Evolutionary conservation across 2,797 vertebrate genomes (phyloP).

Genomic region (Kryptolebias ocellatus): DNA sequence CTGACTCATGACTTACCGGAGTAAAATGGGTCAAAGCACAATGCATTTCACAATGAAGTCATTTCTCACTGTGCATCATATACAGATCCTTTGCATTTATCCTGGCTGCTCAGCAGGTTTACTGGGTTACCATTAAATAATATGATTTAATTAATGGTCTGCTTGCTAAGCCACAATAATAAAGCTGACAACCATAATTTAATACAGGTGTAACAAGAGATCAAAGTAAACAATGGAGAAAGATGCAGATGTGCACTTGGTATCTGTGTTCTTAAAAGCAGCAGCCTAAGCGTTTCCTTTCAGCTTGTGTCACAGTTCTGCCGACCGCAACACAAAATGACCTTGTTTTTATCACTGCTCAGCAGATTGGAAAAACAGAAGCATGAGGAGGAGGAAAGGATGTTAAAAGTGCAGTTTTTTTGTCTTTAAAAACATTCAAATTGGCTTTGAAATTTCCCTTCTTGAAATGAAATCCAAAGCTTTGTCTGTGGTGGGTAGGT

Average conservation of each 20-base stretch:
- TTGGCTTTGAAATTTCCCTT: conserved; percentile 55
- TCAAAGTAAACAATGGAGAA: background rate
- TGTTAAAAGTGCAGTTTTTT: conserved; percentile 27
- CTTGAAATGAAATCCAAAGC: conserved; percentile 57
- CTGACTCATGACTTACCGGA: conserved; percentile 38
- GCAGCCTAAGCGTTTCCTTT: conserved; percentile 25
- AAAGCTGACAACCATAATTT: conserved; percentile 7
- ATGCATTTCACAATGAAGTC: conserved; percentile 7
- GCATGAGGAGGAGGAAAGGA: conserved; percentile 15
- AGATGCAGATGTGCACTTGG: conserved; percentile 14
- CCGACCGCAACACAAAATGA: conserved; percentile 40
- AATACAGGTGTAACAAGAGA: background rate
- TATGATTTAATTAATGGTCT: conserved; percentile 23
- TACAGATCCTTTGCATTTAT: conserved; percentile 27
- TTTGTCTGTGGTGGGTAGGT: conserved; percentile 22
- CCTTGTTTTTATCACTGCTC: conserved; percentile 63
- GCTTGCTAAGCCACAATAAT: background rate
- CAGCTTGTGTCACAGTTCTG: conserved; percentile 41
- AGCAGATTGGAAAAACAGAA: conserved; percentile 61
- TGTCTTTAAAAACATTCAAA: conserved; percentile 1
- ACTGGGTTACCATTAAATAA: conserved; percentile 11
- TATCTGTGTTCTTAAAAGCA: conserved; percentile 29
- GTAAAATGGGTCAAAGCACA: conserved; percentile 47
- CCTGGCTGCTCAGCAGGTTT: conserved; percentile 4
- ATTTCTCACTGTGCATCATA: conserved; percentile 20